Evolutionary conservation across 2,888 invertebrate species (phyloP), one percentile per base, ranked within the genome.

Genomic region (Steromphala cineraria): DNA sequence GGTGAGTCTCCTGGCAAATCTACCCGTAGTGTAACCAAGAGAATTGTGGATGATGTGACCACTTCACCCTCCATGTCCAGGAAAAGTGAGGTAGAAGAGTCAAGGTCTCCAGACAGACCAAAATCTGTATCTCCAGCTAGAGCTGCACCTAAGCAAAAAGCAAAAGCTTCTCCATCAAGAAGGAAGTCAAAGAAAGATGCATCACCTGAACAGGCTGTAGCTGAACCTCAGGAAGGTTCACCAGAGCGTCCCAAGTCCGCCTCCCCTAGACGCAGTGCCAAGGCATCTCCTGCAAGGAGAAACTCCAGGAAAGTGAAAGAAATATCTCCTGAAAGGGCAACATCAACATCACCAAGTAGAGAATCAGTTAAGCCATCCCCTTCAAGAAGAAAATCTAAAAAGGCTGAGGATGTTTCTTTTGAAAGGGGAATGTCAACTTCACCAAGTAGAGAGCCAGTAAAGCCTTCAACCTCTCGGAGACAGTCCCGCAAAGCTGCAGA

Each of bases 291-390:
- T 78, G 79, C 46, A 36, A 56, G 24, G 79, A 81, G 56, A 78
- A 78, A 53, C 67, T 71, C 13, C 24, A 79, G 46, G 67, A 31
- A 67, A 53, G 52, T 36, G 21, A 76, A 77, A 21, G 40, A 40
- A 4, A n/a, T 31, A 46, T 36, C 71, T 53, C 56, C 80, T 52
- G 31, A 21, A 36, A 53, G 80, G 81, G 53, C 80, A 79, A 83
- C 79, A 19, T 15, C 83, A 56, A 82, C 77, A 5, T 3, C 24
- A 17, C 36, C 19, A 19, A 55, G 4, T 21, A 28, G 15, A 15
- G 62, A 28, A 15, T 4, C 36, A 17, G 31, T 40, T 7, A 28
- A 52, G 10, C 53, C 46, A n/a, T 67, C 53, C 8, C 31, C 40
- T 24, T 21, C 17, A 21, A 75, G 62, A 67, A 31, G 36, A n/a